These are phyloP conservation scores for Pseudomyrmex concolor DNA, from an alignment of 1,140 invertebrate genomes.

Conservation along the genomic window DNA sequence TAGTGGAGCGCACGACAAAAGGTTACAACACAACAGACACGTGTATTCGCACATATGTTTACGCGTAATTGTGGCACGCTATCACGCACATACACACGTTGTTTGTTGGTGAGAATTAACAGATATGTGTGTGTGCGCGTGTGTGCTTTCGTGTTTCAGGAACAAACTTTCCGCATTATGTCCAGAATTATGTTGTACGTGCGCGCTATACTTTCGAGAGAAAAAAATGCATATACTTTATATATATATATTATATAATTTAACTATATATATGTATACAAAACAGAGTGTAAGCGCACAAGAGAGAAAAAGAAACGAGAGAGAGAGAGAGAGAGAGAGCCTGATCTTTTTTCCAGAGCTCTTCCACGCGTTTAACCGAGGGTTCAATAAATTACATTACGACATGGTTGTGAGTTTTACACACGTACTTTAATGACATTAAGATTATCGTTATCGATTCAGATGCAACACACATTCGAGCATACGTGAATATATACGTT, in stretches of 20 bases:
- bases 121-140: neutral
- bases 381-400: conserved; percentile 36
- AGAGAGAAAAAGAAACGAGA: neutral
- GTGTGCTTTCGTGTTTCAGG: neutral
- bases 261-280: neutral
- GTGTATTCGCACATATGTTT: conserved; percentile 12
- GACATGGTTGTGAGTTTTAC: conserved; percentile 30
- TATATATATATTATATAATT: conserved; percentile 30
- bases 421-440: neutral
- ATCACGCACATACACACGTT: conserved; percentile 29
- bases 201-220: neutral
- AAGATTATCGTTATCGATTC: conserved; percentile 42
- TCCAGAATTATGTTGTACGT: neutral
- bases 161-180: neutral
- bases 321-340: neutral
- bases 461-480: neutral
- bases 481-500: conserved; percentile 4
- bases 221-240: conserved; percentile 6
- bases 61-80: neutral
- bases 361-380: neutral
- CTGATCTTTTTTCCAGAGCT: neutral
- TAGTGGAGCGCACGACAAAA: neutral
- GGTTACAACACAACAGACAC: neutral
- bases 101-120: neutral
- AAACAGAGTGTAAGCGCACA: neutral